Conservation (phyloP, 1,140 invertebrate genomes). For the Hyposmocoma kahamanoa region DNA sequence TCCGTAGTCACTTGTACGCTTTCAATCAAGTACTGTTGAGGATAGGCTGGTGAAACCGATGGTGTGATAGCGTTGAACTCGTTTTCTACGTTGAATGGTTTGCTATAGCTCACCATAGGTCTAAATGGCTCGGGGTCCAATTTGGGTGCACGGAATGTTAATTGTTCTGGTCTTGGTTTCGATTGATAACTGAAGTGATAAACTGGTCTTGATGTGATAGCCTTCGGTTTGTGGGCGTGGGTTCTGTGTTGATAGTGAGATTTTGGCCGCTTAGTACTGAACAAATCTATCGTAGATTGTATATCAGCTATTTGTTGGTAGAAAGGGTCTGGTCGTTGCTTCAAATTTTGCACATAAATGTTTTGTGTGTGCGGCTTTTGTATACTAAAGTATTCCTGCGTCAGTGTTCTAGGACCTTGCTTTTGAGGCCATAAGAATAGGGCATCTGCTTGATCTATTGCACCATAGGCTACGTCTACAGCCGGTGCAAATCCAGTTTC, state of each 20-base stretch:
- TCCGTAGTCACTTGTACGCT: slow-evolving; percentile 62
- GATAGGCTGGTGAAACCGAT: slow-evolving; percentile 41
- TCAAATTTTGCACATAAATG: slow-evolving; percentile 50
- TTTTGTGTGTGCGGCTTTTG: slow-evolving; percentile 53
- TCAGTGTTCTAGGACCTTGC: slow-evolving; percentile 66
- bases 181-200: slow-evolving; percentile 67
- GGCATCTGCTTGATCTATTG: slow-evolving; percentile 61
- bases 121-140: slow-evolving; percentile 76
- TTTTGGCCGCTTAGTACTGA: slow-evolving; percentile 68
- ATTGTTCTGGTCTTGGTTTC: slow-evolving; percentile 53
- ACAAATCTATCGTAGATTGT: slow-evolving; percentile 72
- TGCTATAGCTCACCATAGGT: slow-evolving; percentile 78
- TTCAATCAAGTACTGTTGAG: slow-evolving; percentile 61
- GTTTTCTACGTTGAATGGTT: slow-evolving; percentile 73
- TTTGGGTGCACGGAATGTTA: slow-evolving; percentile 68
- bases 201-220: slow-evolving; percentile 51
- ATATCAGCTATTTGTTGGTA: slow-evolving; percentile 73
- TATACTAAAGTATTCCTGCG: slow-evolving; percentile 70
- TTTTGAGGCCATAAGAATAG: slow-evolving; percentile 67
- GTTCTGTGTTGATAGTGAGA: slow-evolving; percentile 50
- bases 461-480: slow-evolving; percentile 59
- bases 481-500: slow-evolving; percentile 50
- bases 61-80: slow-evolving; percentile 72
- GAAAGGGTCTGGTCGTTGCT: slow-evolving; percentile 61
- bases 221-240: slow-evolving; percentile 54